These are phyloP conservation scores for Plemyria rubiginata DNA, from an alignment of 2,888 invertebrate genomes.

Conservation along the genomic window DNA sequence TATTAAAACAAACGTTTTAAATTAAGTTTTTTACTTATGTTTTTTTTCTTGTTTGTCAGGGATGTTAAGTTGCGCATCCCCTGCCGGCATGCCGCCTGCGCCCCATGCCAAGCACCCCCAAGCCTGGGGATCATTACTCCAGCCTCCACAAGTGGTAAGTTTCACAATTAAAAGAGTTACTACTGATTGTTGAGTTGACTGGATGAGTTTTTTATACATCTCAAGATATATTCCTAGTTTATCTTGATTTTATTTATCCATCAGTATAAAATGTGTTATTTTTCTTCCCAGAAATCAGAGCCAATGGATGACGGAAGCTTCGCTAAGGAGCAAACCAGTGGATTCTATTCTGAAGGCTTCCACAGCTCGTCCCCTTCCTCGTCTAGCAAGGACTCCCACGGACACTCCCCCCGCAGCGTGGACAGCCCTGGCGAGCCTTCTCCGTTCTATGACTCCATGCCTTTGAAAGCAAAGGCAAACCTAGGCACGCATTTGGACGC, in stretches of 20 bases:
- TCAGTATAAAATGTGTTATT: slow-evolving; percentile 21
- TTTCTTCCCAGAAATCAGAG: slow-evolving; percentile 84
- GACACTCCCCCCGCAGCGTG: slow-evolving; percentile 78
- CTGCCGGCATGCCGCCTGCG: slow-evolving; percentile 78
- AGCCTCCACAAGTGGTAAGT: slow-evolving; percentile 72
- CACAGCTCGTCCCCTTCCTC: slow-evolving; percentile 86
- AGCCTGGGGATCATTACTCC: slow-evolving; percentile 66
- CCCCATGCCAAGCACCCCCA: slow-evolving; percentile 65
- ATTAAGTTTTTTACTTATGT: slow-evolving; percentile 5
- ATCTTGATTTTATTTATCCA: too few species aligned
- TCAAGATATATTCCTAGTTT: too few species aligned
- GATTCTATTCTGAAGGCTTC: slow-evolving; percentile 86
- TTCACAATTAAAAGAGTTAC: not conserved
- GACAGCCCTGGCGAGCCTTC: slow-evolving; percentile 72
- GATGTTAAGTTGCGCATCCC: slow-evolving; percentile 78
- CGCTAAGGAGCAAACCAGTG: slow-evolving; percentile 85
- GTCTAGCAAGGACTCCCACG: slow-evolving; percentile 81
- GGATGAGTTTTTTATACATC: too few species aligned
- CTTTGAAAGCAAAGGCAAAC: slow-evolving; percentile 76
- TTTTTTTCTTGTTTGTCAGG: slow-evolving; percentile 49
- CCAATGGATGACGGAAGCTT: slow-evolving; percentile 75
- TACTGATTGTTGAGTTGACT: too few species aligned
- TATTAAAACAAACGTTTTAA: not conserved
- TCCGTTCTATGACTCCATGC: slow-evolving; percentile 71
- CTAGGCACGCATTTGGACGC: slow-evolving; percentile 74